Percentiles rank a stretch among this genome's conserved stretches.
Evolutionary conservation across 2,797 vertebrate species (phyloP).

Genomic region (Sternotherus odoratus): DNA sequence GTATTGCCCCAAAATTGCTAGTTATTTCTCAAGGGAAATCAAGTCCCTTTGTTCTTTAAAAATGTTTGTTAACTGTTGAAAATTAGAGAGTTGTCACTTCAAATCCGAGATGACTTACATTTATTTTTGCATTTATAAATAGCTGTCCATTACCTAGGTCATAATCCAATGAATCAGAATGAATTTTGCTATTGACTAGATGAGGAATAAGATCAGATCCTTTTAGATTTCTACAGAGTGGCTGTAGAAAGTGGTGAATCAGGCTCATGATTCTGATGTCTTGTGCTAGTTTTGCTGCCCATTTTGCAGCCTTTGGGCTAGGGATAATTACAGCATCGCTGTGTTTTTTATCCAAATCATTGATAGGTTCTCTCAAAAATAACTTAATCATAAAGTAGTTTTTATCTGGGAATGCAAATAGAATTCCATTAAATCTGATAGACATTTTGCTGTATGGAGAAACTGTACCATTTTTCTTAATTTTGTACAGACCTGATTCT

Average conservation of each 20-base stretch:
- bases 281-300: not conserved
- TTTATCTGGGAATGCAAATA: not conserved
- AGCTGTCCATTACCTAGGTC: not conserved
- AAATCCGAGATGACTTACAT: not conserved
- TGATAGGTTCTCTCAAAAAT: not conserved
- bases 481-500: too few relatives aligned
- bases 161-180: not conserved
- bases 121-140: accelerated
- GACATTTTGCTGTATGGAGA: too few relatives aligned
- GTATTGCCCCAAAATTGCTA: not conserved
- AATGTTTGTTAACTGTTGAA: not conserved
- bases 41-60: not conserved
- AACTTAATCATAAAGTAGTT: not conserved
- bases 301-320: not conserved
- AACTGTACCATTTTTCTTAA: too few relatives aligned
- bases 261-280: not conserved
- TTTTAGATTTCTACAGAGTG: constrained; percentile 2
- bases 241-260: accelerated
- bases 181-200: not conserved
- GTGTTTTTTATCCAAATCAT: not conserved
- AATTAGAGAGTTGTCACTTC: not conserved
- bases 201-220: not conserved
- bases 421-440: too few relatives aligned
- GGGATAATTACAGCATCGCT: not conserved
- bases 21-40: not conserved